Base-by-base conservation (phyloP, 1,140 invertebrate genomes). In the Drosophila lacertosa region DNA sequence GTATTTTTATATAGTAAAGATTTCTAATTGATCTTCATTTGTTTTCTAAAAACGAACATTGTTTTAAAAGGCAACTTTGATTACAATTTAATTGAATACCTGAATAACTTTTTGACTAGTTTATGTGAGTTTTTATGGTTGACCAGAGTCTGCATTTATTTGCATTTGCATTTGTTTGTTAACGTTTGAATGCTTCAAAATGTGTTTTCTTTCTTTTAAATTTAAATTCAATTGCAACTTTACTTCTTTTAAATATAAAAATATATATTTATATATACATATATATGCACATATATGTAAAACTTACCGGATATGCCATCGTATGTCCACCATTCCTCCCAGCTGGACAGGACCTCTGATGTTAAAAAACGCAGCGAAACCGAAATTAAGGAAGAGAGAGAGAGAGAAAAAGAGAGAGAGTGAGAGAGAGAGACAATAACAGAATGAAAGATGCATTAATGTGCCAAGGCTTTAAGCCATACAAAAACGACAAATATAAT, bases 311-410 rank as follows among this genome's bases (percentile, higher is more conserved):
- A 97, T 88, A 97, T 97, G 57, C 96, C 96, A 91, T 97, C 96
- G 92, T 97, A 97, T 24, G 96, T 97, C 96, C 96, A 97, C 97
- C 97, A 98, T 93, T 97, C 96, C 90, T 98, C 97, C 97, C 97
- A 97, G 88, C 95, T 96, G 55, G 94, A 94, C 63, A 93, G 92
- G 67, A 94, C 93, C 75, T 93, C 95, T 95, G n/a, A 35, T 35
- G 33, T 4, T 3, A 35, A 35, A 94, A 89, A 57, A 47, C 53
- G 26, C 16, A 70, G n/a, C n/a, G n/a, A n/a, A n/a, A n/a, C n/a
- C n/a, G n/a, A n/a, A n/a, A n/a, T n/a, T n/a, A n/a, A n/a, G n/a
- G n/a, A 45, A 37, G 11, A 26, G 10, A 45, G 11, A 33, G 42
- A 2, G 40, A 44, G 37, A 50, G 15, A 29, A 37, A 2, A 47